Base-by-base conservation (phyloP, 2,113 vertebrate genomes). In the Aptenodytes forsteri region DNA sequence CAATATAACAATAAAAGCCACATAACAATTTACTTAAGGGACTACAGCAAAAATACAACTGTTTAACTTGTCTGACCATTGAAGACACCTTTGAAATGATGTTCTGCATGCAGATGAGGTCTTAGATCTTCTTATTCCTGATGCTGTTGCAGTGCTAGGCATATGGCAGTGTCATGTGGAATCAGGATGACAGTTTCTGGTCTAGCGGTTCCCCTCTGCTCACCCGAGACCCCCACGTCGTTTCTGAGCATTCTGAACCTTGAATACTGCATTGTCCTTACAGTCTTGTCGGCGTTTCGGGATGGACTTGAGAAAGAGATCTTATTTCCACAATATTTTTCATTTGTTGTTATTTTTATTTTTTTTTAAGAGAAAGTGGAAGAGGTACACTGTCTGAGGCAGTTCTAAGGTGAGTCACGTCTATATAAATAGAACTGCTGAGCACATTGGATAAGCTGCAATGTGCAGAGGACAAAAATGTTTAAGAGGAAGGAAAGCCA, bases 351-450 rank as follows among this genome's bases (percentile, higher is more conserved):
- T 79, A 2, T 75, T 84, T 62, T 29, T 47, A 10, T 18, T 66
- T 36, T 47, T 47, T 84, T 81, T 62, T 15, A 59, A 71, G 64
- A 52, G 59, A 47, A 78, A 32, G 81, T 83, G 76, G 64, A 73
- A 65, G 81, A 66, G 27, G 40, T 64, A 0, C 23, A 4, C 36
- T 50, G 71, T 93, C 66, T 86, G 77, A 91, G 72, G 87, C 38
- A 46, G 47, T 13, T 54, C 49, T 69, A 34, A 85, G 90, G 91
- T 92, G 91, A 96, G 72, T 94, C 81, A 91, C 2, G 0, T 52
- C 52, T 56, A 6, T 73, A 87, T 93, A 89, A 93, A 94, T 49
- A 95, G 82, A 90, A 94, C 50, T 79, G 75, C 94, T 90, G 94
- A 97, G 94, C 90, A 73, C 38, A 26, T 26, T 0, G 25, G 58